Evolutionary conservation across 2,797 vertebrate species (phyloP).

Genomic region (Gallinago stenura): DNA sequence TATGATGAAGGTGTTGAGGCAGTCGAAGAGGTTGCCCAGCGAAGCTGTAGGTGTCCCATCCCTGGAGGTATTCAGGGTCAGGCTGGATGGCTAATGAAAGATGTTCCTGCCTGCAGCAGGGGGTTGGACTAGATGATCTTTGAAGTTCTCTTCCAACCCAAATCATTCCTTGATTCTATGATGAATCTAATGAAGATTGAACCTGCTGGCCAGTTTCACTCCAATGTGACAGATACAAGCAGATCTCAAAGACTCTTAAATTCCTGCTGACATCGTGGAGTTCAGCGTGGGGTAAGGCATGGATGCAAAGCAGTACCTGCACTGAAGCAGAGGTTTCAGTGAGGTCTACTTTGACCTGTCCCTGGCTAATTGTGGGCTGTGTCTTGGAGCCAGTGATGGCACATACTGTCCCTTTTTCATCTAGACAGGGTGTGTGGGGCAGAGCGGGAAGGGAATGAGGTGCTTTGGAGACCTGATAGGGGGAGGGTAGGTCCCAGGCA

Average conservation of each 20-base stretch:
- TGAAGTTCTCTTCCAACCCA: not conserved
- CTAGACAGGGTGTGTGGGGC: rapidly evolving
- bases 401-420: rapidly evolving
- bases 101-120: not conserved
- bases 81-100: not conserved
- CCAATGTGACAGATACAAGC: rapidly evolving
- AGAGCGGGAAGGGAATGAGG: rapidly evolving
- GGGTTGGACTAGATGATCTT: not conserved
- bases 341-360: not conserved
- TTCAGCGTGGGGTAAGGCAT: rapidly evolving
- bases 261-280: not conserved
- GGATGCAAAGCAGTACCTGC: rapidly evolving
- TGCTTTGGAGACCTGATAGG: not conserved
- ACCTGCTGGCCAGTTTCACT: not conserved
- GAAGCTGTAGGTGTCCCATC: not conserved
- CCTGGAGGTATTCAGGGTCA: not conserved
- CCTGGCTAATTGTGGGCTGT: too few species aligned
- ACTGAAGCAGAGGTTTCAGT: not conserved
- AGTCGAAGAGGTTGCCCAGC: not conserved
- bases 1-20: rapidly evolving
- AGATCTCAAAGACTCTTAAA: not conserved
- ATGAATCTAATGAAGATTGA: not conserved
- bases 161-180: not conserved
- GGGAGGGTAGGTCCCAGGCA: not conserved
- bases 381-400: not conserved